Percentiles rank a stretch among this genome's conserved stretches.
phyloP scores from a whole-genome alignment of 2,888 invertebrate genomes.

The Piscicola geometra region DNA sequence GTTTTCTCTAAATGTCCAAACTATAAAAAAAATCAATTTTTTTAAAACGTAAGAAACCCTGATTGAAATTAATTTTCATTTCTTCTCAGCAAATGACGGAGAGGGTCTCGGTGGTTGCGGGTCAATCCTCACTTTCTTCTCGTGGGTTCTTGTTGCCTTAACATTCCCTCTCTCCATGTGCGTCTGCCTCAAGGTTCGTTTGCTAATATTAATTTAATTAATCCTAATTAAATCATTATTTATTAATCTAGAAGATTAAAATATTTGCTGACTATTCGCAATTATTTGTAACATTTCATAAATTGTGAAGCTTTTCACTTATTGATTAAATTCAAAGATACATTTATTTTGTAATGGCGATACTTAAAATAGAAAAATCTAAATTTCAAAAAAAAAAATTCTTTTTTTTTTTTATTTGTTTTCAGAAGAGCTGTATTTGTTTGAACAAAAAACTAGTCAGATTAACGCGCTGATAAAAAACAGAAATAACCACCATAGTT shows the following conservation, averaged over 20 bases:
- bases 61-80: no score
- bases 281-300: neutral
- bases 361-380: no score
- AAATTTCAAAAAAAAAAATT: no score
- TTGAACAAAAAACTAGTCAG: no score
- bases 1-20: neutral
- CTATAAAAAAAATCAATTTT: neutral
- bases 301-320: neutral
- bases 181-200: slow-evolving; percentile 82
- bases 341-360: no score
- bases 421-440: no score
- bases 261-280: neutral
- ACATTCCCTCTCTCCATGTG: slow-evolving; percentile 88
- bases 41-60: neutral
- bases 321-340: no score
- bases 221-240: no score
- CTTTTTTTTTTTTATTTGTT: no score
- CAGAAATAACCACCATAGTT: no score
- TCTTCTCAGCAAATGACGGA: slow-evolving; percentile 31
- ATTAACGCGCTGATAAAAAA: no score
- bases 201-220: neutral
- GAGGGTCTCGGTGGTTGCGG: slow-evolving; percentile 63
- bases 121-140: slow-evolving; percentile 72
- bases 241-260: neutral
- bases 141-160: slow-evolving; percentile 74